Evolutionary conservation across 2,113 vertebrate genomes (phyloP).

Genomic region (Hyaena hyaena): DNA sequence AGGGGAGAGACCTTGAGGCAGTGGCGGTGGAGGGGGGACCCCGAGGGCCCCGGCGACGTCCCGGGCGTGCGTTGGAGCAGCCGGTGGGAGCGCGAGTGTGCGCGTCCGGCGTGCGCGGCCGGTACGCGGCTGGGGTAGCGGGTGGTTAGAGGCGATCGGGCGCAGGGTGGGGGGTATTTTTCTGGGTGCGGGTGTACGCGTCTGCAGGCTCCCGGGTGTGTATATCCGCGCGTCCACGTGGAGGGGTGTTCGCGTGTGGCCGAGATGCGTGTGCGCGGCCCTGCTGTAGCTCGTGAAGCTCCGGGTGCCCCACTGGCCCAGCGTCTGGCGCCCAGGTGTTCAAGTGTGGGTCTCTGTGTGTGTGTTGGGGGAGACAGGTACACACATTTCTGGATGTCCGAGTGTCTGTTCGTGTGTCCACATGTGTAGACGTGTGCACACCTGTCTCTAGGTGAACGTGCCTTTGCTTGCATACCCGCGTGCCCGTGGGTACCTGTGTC

Average conservation of each 20-base stretch:
- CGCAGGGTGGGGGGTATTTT: not conserved
- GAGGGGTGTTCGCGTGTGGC: slow-evolving; percentile 34
- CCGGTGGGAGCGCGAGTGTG: not conserved
- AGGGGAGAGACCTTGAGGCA: not conserved
- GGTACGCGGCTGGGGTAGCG: not conserved
- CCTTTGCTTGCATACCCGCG: not conserved
- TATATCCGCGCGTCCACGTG: slow-evolving; percentile 55
- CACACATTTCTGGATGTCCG: not conserved
- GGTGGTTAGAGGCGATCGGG: not conserved
- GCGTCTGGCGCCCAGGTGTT: slow-evolving; percentile 49
- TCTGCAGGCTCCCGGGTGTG: not conserved
- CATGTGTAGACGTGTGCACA: not conserved
- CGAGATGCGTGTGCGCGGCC: slow-evolving; percentile 12
- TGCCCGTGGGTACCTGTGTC: not conserved
- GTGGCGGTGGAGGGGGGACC: not conserved
- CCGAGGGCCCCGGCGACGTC: not conserved
- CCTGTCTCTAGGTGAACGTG: slow-evolving; percentile 21
- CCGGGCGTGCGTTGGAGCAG: not conserved
- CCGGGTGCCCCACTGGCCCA: not conserved
- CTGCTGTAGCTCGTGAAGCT: not conserved
- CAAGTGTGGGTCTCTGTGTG: not conserved
- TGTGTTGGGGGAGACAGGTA: not conserved
- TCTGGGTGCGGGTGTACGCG: slow-evolving; percentile 10
- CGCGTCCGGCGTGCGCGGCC: not conserved
- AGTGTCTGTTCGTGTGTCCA: not conserved